phyloP scores from a whole-genome alignment of 2,113 vertebrate species.

The Pseudolaguvia tuberculata region DNA sequence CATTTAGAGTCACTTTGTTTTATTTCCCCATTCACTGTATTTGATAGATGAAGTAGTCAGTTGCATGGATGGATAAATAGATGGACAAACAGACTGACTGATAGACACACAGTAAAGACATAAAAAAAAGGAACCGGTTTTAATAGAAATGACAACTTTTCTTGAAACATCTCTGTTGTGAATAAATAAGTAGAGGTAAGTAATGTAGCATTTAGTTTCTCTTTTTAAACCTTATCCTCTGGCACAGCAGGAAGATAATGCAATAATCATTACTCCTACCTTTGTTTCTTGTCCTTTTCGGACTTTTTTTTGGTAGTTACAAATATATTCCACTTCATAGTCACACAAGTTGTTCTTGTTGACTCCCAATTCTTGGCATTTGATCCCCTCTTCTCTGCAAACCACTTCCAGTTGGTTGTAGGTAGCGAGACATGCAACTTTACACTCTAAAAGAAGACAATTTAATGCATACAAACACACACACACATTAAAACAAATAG shows the following conservation, averaged over 20 bases:
- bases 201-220: too few species aligned
- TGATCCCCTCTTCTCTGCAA: conserved; percentile 65
- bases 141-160: too few species aligned
- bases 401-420: conserved; percentile 65
- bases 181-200: background rate
- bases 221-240: background rate
- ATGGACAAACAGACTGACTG: too few species aligned
- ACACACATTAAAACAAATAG: background rate
- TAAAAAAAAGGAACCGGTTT: too few species aligned
- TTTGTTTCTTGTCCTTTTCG: conserved; percentile 28
- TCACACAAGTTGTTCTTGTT: conserved; percentile 68
- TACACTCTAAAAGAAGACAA: conserved; percentile 51
- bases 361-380: conserved; percentile 64
- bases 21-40: too few species aligned
- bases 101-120: too few species aligned
- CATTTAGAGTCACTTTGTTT: too few species aligned
- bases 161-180: background rate
- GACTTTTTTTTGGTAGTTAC: conserved; percentile 68
- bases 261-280: conserved; percentile 27
- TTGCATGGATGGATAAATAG: too few species aligned
- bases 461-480: conserved; percentile 6
- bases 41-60: too few species aligned
- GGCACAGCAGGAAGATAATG: background rate
- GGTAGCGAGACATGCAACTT: conserved; percentile 65
- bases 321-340: conserved; percentile 77